These are phyloP conservation scores for Calosoma granatense DNA, from an alignment of 1,140 invertebrate species.

Conservation along the genomic window DNA sequence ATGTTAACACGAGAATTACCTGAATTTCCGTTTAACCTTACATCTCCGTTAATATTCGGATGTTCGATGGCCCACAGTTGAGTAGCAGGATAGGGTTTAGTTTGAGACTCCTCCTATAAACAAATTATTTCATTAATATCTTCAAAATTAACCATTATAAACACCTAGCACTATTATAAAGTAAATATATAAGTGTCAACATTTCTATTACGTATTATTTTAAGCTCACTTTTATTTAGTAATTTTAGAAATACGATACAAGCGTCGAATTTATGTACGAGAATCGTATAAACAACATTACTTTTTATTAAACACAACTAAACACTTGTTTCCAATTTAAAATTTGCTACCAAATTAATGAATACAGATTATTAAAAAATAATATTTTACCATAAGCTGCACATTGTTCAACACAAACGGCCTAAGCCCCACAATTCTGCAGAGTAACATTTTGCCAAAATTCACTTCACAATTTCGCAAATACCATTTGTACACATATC, in stretches of 20 bases:
- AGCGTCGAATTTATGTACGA: no score
- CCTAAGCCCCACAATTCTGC: background rate
- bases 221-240: no score
- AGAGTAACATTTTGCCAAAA: background rate
- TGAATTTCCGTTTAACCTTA: background rate
- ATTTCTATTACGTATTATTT: no score
- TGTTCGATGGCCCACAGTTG: background rate
- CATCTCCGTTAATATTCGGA: background rate
- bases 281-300: no score
- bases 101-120: slow-evolving; percentile 1
- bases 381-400: background rate
- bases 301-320: no score
- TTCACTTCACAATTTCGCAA: background rate
- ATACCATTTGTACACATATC: background rate
- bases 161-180: no score
- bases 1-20: background rate
- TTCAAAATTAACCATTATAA: background rate
- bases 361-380: background rate
- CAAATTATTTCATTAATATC: no score
- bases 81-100: background rate
- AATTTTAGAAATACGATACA: no score
- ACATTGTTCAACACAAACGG: background rate
- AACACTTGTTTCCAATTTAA: no score
- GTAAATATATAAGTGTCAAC: no score
- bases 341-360: no score